Evolutionary conservation across 2,888 invertebrate species (phyloP).

Genomic region (Conomelus anceps): DNA sequence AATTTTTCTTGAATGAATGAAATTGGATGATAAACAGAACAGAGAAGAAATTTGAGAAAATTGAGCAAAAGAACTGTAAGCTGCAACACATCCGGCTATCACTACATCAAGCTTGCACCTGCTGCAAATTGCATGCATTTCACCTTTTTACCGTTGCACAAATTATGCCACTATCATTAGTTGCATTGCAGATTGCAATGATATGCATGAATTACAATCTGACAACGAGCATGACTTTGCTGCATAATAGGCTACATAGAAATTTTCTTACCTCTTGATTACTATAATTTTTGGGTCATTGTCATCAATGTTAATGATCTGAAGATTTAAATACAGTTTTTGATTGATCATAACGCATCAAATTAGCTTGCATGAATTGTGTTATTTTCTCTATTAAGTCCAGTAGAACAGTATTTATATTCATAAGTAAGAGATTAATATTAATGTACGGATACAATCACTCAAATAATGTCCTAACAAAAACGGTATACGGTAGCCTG

Average conservation of each 20-base stretch:
- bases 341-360: neutral
- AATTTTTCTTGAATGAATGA: no score
- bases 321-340: no score
- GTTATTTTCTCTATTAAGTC: neutral
- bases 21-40: no score
- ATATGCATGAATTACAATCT: neutral
- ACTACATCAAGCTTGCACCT: neutral
- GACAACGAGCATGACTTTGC: neutral
- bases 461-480: neutral
- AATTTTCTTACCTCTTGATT: neutral
- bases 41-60: neutral
- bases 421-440: neutral
- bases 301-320: neutral
- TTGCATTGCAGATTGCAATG: neutral
- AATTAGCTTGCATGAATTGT: no score
- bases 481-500: no score
- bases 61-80: neutral
- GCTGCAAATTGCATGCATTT: neutral
- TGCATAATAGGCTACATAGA: no score
- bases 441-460: neutral
- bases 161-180: neutral
- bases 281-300: neutral
- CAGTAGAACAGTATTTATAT: no score
- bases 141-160: neutral
- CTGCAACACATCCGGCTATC: neutral